Evolutionary conservation across 2,888 invertebrate species (phyloP).

Genomic region (Diplazon laetatorius): DNA sequence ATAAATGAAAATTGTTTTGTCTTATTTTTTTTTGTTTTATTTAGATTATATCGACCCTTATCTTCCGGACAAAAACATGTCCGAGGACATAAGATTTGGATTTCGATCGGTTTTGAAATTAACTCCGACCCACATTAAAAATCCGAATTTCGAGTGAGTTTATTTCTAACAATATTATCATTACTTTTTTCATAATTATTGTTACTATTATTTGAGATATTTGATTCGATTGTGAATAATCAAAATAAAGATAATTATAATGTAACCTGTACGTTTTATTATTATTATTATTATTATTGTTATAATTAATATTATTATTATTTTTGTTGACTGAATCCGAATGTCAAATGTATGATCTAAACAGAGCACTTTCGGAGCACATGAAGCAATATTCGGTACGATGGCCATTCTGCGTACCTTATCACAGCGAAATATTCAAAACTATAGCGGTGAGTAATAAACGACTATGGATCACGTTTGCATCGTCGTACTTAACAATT

Average conservation of each 20-base stretch:
- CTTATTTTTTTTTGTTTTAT: constrained; percentile 62
- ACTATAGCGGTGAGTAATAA: constrained; percentile 86
- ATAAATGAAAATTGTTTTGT: no score
- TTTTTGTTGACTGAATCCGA: background rate
- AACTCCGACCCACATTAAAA: constrained; percentile 90
- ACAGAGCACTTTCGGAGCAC: constrained; percentile 87
- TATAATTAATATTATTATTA: background rate
- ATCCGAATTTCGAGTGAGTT: constrained; percentile 89
- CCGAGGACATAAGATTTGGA: constrained; percentile 86
- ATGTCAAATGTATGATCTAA: constrained; percentile 68
- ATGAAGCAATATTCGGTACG: constrained; percentile 88
- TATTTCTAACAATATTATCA: constrained; percentile 7
- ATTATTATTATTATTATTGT: background rate
- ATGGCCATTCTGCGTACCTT: constrained; percentile 91
- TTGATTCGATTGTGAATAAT: background rate
- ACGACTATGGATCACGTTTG: no score
- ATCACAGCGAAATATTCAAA: constrained; percentile 89
- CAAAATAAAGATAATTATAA: constrained; percentile 85
- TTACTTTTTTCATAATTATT: background rate
- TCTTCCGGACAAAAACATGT: constrained; percentile 83
- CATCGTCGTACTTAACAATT: no score
- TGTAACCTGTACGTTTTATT: background rate
- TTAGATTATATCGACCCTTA: constrained; percentile 89
- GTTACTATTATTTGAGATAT: background rate
- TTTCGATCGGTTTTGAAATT: constrained; percentile 92